Percentiles rank a stretch among this genome's conserved stretches.
Evolutionary conservation across 2,888 invertebrate genomes (phyloP).

Genomic region (Mythimna pallens): DNA sequence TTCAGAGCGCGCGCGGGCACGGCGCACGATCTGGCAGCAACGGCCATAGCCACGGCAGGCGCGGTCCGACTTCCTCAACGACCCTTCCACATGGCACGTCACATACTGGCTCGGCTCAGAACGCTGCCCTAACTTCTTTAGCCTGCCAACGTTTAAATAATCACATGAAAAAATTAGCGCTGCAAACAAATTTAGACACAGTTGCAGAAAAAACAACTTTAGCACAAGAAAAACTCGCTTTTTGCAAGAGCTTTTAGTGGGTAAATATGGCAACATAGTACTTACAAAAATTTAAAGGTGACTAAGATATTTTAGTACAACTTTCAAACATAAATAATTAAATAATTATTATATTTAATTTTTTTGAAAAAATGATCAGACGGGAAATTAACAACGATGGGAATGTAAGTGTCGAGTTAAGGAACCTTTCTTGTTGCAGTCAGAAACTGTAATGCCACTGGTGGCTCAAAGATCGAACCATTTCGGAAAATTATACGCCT

Average conservation of each 20-base stretch:
- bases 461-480: not conserved
- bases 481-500: not conserved
- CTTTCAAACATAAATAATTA: not conserved
- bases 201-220: not conserved
- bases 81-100: slow-evolving; percentile 93
- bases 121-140: slow-evolving; percentile 90
- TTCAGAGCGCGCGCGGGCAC: slow-evolving; percentile 84
- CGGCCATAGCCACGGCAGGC: slow-evolving; percentile 82
- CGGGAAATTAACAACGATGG: not conserved
- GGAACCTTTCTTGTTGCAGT: slow-evolving; percentile 4
- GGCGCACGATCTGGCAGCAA: slow-evolving; percentile 83
- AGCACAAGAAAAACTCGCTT: not conserved
- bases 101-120: slow-evolving; percentile 93
- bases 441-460: slow-evolving; percentile 1
- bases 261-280: not conserved
- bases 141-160: slow-evolving; percentile 67
- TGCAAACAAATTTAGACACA: slow-evolving; percentile 7
- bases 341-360: not conserved
- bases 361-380: not conserved
- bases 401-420: too few species aligned
- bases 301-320: not conserved
- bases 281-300: not conserved
- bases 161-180: slow-evolving; percentile 33
- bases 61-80: slow-evolving; percentile 90
- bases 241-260: not conserved